Evolutionary conservation across 2,888 invertebrate species (phyloP), one percentile per base, ranked within the genome.

Genomic region (Tetheella fluctuosa): DNA sequence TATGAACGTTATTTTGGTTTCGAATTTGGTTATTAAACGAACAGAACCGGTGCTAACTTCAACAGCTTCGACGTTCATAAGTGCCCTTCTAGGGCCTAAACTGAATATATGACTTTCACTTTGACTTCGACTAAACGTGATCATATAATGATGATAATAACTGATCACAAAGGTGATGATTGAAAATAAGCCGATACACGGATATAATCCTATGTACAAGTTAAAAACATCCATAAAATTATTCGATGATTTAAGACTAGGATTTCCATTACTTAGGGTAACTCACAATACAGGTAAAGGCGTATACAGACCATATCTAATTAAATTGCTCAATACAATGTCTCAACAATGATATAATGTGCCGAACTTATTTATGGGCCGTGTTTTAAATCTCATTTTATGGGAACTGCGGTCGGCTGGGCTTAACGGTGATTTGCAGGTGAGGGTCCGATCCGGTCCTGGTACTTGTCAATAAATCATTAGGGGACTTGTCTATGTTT

Each of bases 351-450:
- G 80, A 83, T 55, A 83, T 80, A 82, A 76, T 80, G 80, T 79
- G 69, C 76, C 69, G 79, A 79, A 82, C 73, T 78, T 81, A 86
- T 86, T 86, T 86, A 86, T 85, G 81, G 76, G 75, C 56, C 83
- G 74, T 77, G 85, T 84, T 85, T 83, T 84, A 86, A 86, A 91
- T 91, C 90, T 89, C 86, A 90, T 91, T 92, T 91, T 93, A 93
- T 93, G 92, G 92, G 92, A 92, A 92, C 88, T 90, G 91, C 73
- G 91, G 91, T 89, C 70, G 80, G 69, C 68, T 76, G 70, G 79
- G 86, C 86, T 89, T 88, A 89, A 83, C 82, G 82, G 83, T 77
- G 77, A 82, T 82, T 86, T 84, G 80, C 39, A 39, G 87, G 88
- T 88, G 86, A 80, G 81, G 79, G 76, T 74, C 60, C 70, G 70